Percentiles rank a stretch among this genome's conserved stretches.
phyloP scores from a whole-genome alignment of 2,113 vertebrate genomes.

The Cisticola juncidis region DNA sequence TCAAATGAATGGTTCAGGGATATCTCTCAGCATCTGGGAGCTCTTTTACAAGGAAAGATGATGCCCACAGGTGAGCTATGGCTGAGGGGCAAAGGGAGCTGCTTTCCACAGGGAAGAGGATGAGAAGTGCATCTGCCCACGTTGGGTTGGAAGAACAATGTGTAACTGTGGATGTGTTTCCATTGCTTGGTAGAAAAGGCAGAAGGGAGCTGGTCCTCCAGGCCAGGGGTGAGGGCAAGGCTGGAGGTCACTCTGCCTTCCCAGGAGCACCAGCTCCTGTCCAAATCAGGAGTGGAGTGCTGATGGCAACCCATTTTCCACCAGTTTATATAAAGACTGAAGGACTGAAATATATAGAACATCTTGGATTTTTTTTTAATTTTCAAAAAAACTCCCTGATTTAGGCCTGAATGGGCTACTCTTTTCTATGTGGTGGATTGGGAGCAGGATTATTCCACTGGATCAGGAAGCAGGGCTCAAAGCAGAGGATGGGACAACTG shows the following conservation, averaged over 20 bases:
- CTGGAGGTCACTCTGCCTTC: not conserved
- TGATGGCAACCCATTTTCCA: not conserved
- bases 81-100: not conserved
- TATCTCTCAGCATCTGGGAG: not conserved
- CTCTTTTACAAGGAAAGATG: not conserved
- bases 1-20: not conserved
- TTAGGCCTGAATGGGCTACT: not conserved
- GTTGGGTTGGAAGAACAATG: not conserved
- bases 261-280: not conserved
- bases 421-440: fast-evolving
- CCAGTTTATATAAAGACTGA: not conserved
- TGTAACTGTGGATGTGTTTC: not conserved
- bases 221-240: not conserved
- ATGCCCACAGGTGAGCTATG: not conserved
- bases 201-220: not conserved
- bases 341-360: not conserved
- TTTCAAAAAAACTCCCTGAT: not conserved
- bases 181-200: not conserved
- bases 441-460: not conserved
- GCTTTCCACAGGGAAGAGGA: not conserved
- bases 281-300: not conserved
- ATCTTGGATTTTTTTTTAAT: too few species aligned
- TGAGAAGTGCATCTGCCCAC: not conserved
- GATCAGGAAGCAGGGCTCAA: not conserved
- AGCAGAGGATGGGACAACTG: not conserved